These are phyloP conservation scores for Nothobranchius kuhntae DNA, from an alignment of 2,113 vertebrate species.

Conservation along the genomic window DNA sequence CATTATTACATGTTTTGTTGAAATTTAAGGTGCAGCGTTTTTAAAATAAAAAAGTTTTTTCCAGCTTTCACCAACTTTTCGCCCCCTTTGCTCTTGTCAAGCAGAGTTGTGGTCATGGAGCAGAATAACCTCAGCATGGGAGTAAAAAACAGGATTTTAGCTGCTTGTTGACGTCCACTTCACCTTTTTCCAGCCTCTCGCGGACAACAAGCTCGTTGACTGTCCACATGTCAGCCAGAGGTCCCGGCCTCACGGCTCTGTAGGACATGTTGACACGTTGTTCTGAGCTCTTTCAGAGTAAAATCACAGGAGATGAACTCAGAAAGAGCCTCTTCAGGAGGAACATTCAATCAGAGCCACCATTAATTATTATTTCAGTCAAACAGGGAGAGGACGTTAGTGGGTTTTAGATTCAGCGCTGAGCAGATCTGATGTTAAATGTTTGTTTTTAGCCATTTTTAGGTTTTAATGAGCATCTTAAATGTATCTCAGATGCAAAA, in stretches of 20 bases:
- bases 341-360: constrained; percentile 16
- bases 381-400: neutral
- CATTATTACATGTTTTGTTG: too few species aligned
- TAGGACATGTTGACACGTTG: constrained; percentile 35
- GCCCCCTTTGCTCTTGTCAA: constrained; percentile 13
- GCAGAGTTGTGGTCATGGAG: neutral
- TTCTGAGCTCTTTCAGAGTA: constrained; percentile 13
- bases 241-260: constrained; percentile 25
- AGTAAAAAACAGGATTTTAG: constrained; percentile 6
- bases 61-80: neutral
- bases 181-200: constrained; percentile 35
- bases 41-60: neutral
- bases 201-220: constrained; percentile 51
- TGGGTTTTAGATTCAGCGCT: neutral
- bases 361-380: constrained; percentile 1
- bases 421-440: too few species aligned
- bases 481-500: neutral
- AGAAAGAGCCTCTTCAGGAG: constrained; percentile 48
- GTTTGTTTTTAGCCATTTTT: neutral
- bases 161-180: constrained; percentile 30
- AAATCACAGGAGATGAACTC: constrained; percentile 7
- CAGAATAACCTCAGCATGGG: constrained; percentile 10
- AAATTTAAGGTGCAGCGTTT: too few species aligned
- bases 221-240: constrained; percentile 38
- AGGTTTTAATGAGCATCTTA: neutral